Evolutionary conservation across 2,888 invertebrate species (phyloP), one percentile per base, ranked within the genome.

Genomic region (Brachypalpus laphriformis): DNA sequence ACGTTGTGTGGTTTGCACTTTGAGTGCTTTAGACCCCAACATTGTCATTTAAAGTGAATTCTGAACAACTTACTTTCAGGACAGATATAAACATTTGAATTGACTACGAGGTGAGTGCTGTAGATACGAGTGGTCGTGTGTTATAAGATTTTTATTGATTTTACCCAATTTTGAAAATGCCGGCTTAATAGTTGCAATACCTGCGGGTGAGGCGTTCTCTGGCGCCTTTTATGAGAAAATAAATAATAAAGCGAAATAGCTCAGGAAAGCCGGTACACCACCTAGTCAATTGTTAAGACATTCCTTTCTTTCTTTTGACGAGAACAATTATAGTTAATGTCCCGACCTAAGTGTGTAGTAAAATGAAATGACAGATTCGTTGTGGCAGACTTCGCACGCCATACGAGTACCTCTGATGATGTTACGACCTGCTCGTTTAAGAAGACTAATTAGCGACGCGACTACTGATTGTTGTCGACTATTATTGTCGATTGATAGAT

Each of bases 381-480:
- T 34, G 16, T n/a, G 31, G 5, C 18, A 37, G 20, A 57, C n/a
- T 11, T 31, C 16, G 40, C 1, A 40, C 8, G n/a, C 18, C 18
- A 57, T 37, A 34, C 16, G 7, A n/a, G n/a, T 2, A 11, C 34
- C 6, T 18, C 11, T 5, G 18, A 34, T 37, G 56, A 34, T 20
- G 7, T 14, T 22, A 57, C 20, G 20, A 57, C 37, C 14, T 57
- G 9, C 31, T 37, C 22, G 37, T 57, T 57, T 37, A 9, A 57
- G 57, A 37, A 3, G 57, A 42, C 16, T 16, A 61, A 61, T 61
- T 61, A 61, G 61, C 16, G 25, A 9, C 61, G 16, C 61, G 22
- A 61, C 61, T 42, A 25, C 11, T 61, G 42, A 42, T 61, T 61
- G 40, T 14, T 14, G 25, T 25, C 5, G 25, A 6, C n/a, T n/a